Evolutionary conservation across 2,888 invertebrate genomes (phyloP).

Genomic region (Tiliacea aurago): DNA sequence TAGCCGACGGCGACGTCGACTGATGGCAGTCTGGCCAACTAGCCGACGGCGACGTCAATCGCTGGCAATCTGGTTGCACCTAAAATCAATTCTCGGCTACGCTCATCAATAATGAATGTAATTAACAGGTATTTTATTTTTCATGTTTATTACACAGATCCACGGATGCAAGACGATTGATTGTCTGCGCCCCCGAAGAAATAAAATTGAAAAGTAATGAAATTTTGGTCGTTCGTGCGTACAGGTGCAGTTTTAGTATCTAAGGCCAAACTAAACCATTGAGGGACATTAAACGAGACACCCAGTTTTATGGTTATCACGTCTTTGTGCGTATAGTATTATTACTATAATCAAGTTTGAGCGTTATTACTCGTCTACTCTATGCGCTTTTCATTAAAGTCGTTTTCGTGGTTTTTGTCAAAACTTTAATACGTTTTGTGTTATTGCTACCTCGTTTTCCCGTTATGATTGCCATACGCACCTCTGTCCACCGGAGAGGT

Average conservation of each 20-base stretch:
- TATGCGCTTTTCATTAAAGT: too few relatives aligned
- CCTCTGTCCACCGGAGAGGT: not conserved
- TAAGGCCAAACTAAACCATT: not conserved
- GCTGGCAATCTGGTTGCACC: not conserved
- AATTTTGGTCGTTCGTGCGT: not conserved
- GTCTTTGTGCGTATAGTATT: not conserved
- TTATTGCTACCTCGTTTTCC: too few relatives aligned
- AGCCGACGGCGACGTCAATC: not conserved
- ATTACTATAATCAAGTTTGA: too few relatives aligned
- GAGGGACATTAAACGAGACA: not conserved
- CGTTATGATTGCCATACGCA: not conserved
- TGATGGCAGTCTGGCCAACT: not conserved
- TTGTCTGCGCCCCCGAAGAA: conserved; percentile 11
- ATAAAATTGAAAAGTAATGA: conserved; percentile 8
- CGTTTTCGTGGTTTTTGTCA: not conserved
- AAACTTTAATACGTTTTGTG: too few relatives aligned
- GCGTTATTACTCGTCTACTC: too few relatives aligned
- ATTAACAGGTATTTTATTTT: conserved; percentile 18
- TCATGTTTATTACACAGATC: conserved; percentile 1
- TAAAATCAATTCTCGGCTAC: not conserved
- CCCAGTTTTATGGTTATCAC: not conserved
- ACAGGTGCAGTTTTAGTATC: conserved; percentile 5
- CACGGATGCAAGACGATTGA: conserved; percentile 3
- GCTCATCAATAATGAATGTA: not conserved
- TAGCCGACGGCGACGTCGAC: not conserved